Evolutionary conservation across 2,113 vertebrate genomes (phyloP).

Genomic region (Numenius arquata): DNA sequence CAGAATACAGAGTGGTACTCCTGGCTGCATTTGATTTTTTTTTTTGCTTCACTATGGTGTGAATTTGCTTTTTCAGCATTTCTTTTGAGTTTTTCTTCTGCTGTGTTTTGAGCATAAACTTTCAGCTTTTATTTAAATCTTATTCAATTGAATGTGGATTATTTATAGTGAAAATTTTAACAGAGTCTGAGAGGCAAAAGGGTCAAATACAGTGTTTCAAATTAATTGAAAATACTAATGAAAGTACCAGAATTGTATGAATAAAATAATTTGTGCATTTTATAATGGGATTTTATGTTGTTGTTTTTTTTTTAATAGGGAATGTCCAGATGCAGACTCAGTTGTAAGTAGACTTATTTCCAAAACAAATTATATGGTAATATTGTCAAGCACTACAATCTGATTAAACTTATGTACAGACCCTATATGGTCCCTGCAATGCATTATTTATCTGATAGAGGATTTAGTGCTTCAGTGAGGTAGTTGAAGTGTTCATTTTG

Average conservation of each 20-base stretch:
- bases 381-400: not conserved
- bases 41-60: not conserved
- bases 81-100: not conserved
- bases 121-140: not conserved
- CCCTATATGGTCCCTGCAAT: not conserved
- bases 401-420: not conserved
- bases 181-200: not conserved
- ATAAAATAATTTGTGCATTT: not conserved
- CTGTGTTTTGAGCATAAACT: not conserved
- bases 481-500: not conserved
- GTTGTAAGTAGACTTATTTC: constrained; percentile 84
- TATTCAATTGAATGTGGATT: not conserved
- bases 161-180: not conserved
- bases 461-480: not conserved
- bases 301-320: constrained; percentile 66
- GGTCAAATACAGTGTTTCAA: not conserved
- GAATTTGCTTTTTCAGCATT: not conserved
- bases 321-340: constrained; percentile 91
- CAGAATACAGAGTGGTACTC: not conserved
- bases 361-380: not conserved
- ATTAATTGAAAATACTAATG: not conserved
- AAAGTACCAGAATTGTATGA: not conserved
- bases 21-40: not conserved
- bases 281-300: not conserved
- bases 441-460: not conserved